Evolutionary conservation across 2,113 vertebrate species (phyloP).

Genomic region (Nothocercus nigrocapillus): DNA sequence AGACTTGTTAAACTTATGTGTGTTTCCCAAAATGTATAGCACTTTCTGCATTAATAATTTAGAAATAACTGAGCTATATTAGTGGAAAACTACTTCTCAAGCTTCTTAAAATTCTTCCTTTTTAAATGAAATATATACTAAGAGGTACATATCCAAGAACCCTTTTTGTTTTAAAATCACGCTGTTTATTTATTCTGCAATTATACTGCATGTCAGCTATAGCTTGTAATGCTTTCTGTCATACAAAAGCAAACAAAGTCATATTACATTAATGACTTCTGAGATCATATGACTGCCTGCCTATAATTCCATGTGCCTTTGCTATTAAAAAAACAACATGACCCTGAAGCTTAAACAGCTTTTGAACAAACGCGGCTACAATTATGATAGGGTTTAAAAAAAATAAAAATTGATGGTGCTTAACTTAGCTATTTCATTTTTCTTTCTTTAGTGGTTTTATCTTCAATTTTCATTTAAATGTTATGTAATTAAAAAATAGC

Average conservation of each 20-base stretch:
- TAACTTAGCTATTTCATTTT: conserved; percentile 43
- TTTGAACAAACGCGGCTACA: conserved; percentile 40
- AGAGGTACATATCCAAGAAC: conserved; percentile 65
- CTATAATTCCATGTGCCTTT: conserved; percentile 80
- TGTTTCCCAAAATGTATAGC: not conserved
- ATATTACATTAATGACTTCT: conserved; percentile 75
- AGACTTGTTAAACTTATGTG: not conserved
- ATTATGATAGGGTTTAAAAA: not conserved
- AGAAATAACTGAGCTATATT: not conserved
- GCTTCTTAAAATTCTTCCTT: not conserved
- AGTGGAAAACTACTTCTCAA: conserved; percentile 9
- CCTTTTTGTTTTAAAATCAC: conserved; percentile 70
- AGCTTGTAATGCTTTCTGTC: conserved; percentile 88
- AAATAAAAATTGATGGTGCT: conserved; percentile 14
- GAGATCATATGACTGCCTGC: conserved; percentile 78
- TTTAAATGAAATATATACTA: conserved; percentile 62
- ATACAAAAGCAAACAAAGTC: conserved; percentile 92
- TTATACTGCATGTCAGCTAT: conserved; percentile 81
- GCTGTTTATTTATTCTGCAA: conserved; percentile 89
- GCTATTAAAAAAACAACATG: conserved; percentile 48
- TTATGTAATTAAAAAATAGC: not conserved
- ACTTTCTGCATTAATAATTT: not conserved
- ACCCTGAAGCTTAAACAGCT: conserved; percentile 68
- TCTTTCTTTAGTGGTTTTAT: not conserved
- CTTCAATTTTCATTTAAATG: not conserved